phyloP scores from a whole-genome alignment of 2,113 vertebrate species.

The Prinia subflava region DNA sequence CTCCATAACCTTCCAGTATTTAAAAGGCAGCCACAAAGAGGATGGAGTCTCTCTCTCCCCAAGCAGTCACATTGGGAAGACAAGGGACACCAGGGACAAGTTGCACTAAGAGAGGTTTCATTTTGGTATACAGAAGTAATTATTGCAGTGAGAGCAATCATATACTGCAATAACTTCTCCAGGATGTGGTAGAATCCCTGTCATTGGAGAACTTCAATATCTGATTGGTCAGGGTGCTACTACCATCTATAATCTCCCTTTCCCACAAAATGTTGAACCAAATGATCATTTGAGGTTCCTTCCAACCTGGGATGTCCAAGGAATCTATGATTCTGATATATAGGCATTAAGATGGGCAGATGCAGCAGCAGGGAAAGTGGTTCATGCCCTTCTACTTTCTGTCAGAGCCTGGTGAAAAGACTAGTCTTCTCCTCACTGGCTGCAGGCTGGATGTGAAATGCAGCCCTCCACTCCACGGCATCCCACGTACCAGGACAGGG shows the following conservation, averaged over 20 bases:
- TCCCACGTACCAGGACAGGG: rapidly evolving
- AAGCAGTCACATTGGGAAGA: not conserved
- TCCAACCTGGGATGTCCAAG: not conserved
- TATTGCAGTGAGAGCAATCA: not conserved
- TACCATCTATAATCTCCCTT: not conserved
- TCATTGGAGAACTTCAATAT: not conserved
- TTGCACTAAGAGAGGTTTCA: not conserved
- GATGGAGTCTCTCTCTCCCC: not conserved
- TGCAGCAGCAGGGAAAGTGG: rapidly evolving
- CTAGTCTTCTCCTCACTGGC: not conserved
- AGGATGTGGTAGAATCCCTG: rapidly evolving
- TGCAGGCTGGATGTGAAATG: not conserved
- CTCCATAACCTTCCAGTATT: not conserved
- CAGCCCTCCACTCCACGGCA: rapidly evolving
- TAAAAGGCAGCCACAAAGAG: not conserved
- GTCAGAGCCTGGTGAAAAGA: not conserved
- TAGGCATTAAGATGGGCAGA: not conserved
- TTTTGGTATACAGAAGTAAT: not conserved
- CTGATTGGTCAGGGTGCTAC: not conserved
- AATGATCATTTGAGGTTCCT: not conserved
- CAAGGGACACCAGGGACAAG: not conserved
- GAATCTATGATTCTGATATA: not conserved
- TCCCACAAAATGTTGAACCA: not conserved
- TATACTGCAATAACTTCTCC: not conserved
- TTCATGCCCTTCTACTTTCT: not conserved